Conservation (phyloP, 53 echinoderm and acorn worm species). For the Holothuria scabra region DNA sequence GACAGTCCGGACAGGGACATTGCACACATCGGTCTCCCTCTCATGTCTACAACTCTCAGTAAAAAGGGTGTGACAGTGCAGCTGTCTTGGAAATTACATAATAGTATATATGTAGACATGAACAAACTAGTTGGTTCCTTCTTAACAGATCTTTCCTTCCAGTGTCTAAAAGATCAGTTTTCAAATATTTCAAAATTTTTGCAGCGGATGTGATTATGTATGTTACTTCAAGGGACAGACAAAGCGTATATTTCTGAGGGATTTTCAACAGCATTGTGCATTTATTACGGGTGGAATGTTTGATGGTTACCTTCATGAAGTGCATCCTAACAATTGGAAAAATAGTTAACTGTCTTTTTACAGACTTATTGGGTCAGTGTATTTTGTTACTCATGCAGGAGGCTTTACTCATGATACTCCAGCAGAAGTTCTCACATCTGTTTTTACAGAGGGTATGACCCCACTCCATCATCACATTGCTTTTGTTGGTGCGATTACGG, state of each 20-base stretch:
- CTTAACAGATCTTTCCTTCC: conserved; percentile 12
- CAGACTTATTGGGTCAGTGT: conserved; percentile 48
- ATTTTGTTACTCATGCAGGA: conserved; percentile 11
- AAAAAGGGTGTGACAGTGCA: neutral
- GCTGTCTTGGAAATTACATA: neutral
- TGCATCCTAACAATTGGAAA: neutral
- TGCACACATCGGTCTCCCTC: conserved; percentile 46
- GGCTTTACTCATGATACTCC: conserved; percentile 19
- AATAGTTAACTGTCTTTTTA: conserved; percentile 42
- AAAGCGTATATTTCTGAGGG: conserved; percentile 36
- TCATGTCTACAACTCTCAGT: neutral
- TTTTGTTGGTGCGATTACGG: conserved; percentile 28
- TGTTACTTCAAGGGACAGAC: conserved; percentile 26
- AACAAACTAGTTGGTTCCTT: neutral
- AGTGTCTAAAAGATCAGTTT: neutral
- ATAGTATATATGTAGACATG: conserved; percentile 8
- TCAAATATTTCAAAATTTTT: neutral
- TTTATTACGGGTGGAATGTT: conserved; percentile 32
- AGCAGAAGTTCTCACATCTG: conserved; percentile 6
- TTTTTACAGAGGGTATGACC: neutral
- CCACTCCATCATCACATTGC: conserved; percentile 21
- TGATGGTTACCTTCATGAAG: neutral
- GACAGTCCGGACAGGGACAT: conserved; percentile 48
- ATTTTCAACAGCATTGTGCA: neutral
- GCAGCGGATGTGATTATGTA: conserved; percentile 57